Percentiles rank a stretch among this genome's conserved stretches.
Conservation (phyloP, 64 coral and sea anemone genomes). For the Trachythela sp. region DNA sequence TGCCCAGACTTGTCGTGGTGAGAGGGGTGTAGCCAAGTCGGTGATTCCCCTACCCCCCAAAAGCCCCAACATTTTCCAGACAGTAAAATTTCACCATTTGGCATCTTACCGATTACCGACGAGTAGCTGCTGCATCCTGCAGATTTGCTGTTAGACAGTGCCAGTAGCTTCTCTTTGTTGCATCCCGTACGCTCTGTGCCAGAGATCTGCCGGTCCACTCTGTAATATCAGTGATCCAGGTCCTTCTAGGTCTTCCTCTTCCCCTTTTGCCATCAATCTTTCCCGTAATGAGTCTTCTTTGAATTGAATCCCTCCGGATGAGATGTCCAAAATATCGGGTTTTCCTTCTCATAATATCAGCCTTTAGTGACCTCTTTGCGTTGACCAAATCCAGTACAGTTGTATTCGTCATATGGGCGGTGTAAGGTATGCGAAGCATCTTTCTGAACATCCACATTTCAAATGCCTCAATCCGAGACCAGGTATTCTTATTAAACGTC, state of each 20-base stretch:
- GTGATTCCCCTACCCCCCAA: too few species aligned
- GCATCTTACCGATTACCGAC: too few species aligned
- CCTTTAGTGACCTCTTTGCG: not conserved
- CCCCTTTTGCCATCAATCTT: slow-evolving; percentile 30
- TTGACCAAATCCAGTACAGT: not conserved
- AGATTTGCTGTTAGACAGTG: too few species aligned
- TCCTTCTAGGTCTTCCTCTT: slow-evolving; percentile 3
- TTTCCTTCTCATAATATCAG: not conserved
- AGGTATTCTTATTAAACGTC: slow-evolving; percentile 25
- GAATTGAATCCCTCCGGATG: not conserved
- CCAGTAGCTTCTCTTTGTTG: too few species aligned
- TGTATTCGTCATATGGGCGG: slow-evolving; percentile 19
- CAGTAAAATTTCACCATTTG: too few species aligned
- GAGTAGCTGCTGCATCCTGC: too few species aligned
- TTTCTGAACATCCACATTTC: slow-evolving; percentile 33
- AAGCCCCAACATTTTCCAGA: too few species aligned
- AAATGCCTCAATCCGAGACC: slow-evolving; percentile 12
- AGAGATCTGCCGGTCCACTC: slow-evolving; percentile 7
- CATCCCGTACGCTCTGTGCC: too few species aligned
- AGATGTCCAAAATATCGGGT: not conserved
- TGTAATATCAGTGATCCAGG: slow-evolving; percentile 10
- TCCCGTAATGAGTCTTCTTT: slow-evolving; percentile 15
- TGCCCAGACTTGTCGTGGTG: too few species aligned
- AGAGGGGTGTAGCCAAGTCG: too few species aligned
- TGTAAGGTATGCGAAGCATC: not conserved